Evolutionary conservation across 1,140 invertebrate species (phyloP).

Genomic region (Aricia agestis): DNA sequence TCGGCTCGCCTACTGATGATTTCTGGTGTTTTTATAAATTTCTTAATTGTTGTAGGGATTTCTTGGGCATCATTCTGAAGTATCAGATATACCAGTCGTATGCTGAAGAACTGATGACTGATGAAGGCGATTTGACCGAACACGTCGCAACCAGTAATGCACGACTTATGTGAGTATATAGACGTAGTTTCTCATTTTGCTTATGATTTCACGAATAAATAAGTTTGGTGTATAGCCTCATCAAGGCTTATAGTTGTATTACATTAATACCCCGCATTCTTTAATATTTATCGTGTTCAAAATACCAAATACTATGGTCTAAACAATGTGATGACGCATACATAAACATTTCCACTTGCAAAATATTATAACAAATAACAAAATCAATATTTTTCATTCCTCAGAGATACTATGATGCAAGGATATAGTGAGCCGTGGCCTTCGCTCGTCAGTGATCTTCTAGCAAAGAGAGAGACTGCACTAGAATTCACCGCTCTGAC

Average conservation of each 20-base stretch:
- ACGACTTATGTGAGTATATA: slow-evolving; percentile 50
- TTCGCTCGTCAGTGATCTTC: slow-evolving; percentile 57
- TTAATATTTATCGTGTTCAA: too few species aligned
- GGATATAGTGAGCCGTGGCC: slow-evolving; percentile 52
- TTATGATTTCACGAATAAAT: too few species aligned
- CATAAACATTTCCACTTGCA: too few species aligned
- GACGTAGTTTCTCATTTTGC: too few species aligned
- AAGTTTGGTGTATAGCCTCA: too few species aligned
- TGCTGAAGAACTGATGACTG: slow-evolving; percentile 60
- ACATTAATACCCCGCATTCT: too few species aligned
- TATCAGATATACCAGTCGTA: slow-evolving; percentile 69
- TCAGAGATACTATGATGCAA: slow-evolving; percentile 61
- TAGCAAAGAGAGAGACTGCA: slow-evolving; percentile 60
- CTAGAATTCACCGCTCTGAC: slow-evolving; percentile 60
- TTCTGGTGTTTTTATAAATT: too few species aligned
- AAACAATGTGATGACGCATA: too few species aligned
- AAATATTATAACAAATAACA: background rate
- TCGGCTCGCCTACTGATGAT: too few species aligned
- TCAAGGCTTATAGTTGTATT: too few species aligned
- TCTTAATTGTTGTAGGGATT: slow-evolving; percentile 51
- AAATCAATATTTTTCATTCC: slow-evolving; percentile 23
- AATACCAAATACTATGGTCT: too few species aligned
- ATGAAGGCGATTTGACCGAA: slow-evolving; percentile 56
- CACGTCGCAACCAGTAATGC: slow-evolving; percentile 53
- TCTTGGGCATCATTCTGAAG: slow-evolving; percentile 62